phyloP scores from a whole-genome alignment of 2,797 vertebrate genomes.

The Novumbra hubbsi region DNA sequence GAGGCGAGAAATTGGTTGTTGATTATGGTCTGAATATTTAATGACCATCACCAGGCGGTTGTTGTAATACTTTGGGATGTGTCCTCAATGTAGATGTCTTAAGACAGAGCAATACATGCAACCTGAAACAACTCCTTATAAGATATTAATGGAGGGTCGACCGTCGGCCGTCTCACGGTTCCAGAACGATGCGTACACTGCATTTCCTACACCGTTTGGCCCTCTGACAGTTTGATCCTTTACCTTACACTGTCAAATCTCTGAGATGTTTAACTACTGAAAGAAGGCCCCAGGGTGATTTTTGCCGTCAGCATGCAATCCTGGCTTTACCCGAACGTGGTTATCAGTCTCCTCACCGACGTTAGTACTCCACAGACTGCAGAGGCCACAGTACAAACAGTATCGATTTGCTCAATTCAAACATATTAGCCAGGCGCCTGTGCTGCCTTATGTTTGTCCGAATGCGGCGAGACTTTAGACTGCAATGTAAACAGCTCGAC shows the following conservation, averaged over 20 bases:
- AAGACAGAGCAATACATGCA: too few species aligned
- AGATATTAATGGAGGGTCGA: too few species aligned
- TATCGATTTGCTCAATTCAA: not conserved
- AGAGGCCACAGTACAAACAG: not conserved
- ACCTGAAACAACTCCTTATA: too few species aligned
- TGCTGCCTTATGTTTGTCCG: not conserved
- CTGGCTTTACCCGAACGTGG: not conserved
- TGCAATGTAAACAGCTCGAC: not conserved
- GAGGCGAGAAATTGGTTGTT: not conserved
- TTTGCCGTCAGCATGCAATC: not conserved
- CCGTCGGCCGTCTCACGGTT: too few species aligned
- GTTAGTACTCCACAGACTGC: not conserved
- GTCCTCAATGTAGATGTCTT: not conserved
- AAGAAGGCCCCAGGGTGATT: not conserved
- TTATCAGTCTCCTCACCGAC: not conserved
- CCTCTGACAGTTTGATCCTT: conserved; percentile 1
- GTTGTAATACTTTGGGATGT: not conserved
- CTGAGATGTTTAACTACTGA: not conserved
- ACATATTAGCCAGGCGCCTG: not conserved
- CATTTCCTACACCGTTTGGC: not conserved
- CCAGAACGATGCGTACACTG: too few species aligned
- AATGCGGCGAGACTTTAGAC: not conserved
- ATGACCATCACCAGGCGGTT: not conserved
- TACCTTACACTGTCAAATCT: conserved; percentile 5
- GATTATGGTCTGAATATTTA: not conserved